Evolutionary conservation across 2,797 vertebrate genomes (phyloP).

Genomic region (Sebastes paucispinis): DNA sequence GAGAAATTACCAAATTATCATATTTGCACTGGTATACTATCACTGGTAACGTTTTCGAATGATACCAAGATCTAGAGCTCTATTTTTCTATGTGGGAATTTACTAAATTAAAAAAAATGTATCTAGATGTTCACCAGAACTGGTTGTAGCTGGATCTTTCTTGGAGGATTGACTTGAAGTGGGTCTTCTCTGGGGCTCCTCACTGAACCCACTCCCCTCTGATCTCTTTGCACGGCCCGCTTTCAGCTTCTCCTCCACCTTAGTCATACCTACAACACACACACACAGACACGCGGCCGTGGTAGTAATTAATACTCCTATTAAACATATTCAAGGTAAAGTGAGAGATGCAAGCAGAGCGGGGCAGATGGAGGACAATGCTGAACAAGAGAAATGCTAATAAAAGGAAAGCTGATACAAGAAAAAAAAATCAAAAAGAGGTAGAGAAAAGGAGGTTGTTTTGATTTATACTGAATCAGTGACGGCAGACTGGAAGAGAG

Average conservation of each 20-base stretch:
- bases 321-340: conserved; percentile 15
- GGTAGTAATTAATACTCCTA: conserved; percentile 20
- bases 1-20: not conserved
- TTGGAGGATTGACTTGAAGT: conserved; percentile 68
- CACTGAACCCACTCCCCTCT: conserved; percentile 77
- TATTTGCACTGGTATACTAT: not conserved
- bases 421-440: not conserved
- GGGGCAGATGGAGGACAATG: conserved; percentile 36
- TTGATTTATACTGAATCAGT: conserved; percentile 12
- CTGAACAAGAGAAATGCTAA: conserved; percentile 30
- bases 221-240: conserved; percentile 86
- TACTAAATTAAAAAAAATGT: not conserved
- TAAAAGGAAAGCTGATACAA: conserved; percentile 31
- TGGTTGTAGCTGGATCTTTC: conserved; percentile 79
- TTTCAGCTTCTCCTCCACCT: conserved; percentile 95
- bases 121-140: conserved; percentile 65
- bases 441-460: conserved; percentile 9
- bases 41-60: not conserved
- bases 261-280: conserved; percentile 87
- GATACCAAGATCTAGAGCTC: not conserved
- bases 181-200: conserved; percentile 87
- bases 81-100: not conserved
- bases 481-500: conserved; percentile 14
- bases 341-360: conserved; percentile 7
- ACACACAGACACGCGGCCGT: not conserved